Base-by-base conservation (phyloP, 2,113 vertebrate species). In the Ciconia maguari region DNA sequence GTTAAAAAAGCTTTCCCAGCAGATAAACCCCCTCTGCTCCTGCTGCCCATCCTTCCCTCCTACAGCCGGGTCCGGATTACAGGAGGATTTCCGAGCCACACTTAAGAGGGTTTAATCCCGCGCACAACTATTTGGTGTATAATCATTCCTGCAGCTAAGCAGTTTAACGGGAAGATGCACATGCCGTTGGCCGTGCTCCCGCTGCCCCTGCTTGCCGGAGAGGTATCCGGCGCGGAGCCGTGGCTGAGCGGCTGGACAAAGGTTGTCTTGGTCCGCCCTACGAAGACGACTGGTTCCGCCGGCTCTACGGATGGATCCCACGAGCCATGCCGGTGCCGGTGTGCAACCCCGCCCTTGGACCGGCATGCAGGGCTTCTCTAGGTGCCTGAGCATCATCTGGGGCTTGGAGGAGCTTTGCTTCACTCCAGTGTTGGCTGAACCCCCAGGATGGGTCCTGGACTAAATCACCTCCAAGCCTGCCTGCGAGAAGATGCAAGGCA, bases 381-480 rank as follows among this genome's bases (percentile, higher is more conserved):
- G 16, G 25, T 42, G 41, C 10, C 17, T 6, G 9, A 51, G 57
- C n/a, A 51, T 14, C 49, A 16, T 7, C 9, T 22, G 46, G n/a
- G n/a, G 21, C 25, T 81, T 16, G 9, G 55, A 66, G 58, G 58
- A 58, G 58, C 42, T 71, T 36, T 10, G 49, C 36, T 65, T 65
- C 3, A 0, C 32, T 15, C n/a, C 0, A 0, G 22, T 1, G 18
- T 51, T 42, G 54, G 30, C 3, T 1, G 0, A 49, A 76, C 3
- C n/a, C 30, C 22, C 1, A 7, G 11, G 60, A 36, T 9, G 25
- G 61, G 24, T 68, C 66, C 51, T 44, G 26, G 21, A 49, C 14
- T 10, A 42, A 54, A n/a, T 4, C 24, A 30, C 25, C n/a, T 60
- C 46, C 34, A 8, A 48, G 25, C 41, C 29, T 17, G 20, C 68